Base-by-base conservation (phyloP, 35 echinoderm and acorn worm species). In the Anneissia japonica region DNA sequence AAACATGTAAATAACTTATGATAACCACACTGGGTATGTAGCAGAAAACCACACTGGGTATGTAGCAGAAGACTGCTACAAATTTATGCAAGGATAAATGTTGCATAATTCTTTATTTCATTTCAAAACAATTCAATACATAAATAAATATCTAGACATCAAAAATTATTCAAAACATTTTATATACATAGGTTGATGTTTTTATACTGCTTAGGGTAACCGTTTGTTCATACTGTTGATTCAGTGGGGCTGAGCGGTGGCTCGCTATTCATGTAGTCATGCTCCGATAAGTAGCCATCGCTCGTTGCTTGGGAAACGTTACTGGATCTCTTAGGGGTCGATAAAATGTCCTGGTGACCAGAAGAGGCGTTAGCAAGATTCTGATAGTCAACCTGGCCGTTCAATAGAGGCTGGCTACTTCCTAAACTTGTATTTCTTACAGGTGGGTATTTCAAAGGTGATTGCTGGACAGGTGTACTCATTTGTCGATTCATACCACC, bases 401-500 rank as follows among this genome's bases (percentile, higher is more conserved):
- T 64, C 51, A 64, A 23, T 19, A 64, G 51, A 16, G 51, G 51
- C 19, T 64, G 51, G 21, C 51, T 64, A 23, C 51, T 64, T 3
- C 10, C 21, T 19, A 64, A 64, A 12, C 26, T 64, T 64, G 51
- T 23, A 64, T 64, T 64, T 19, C 26, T 64, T 64, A 64, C 51
- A 64, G 51, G 51, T 64, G 51, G 51, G 51, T 16, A 64, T 64
- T 64, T 64, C 19, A 64, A 64, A 23, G 51, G 51, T 64, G 51
- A 64, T 9, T 64, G 51, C 36, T 77, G 73, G 30, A 86, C 77
- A 14, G 90, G 86, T 30, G 80, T 82, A 80, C 86, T 75, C 38
- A 86, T 80, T 13, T 87, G 46, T 4, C 36, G n/a, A 13, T 73
- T 73, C 26, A 72, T 73, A 32, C 74, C 51, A 19, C 85, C 35